phyloP scores from a whole-genome alignment of 2,113 vertebrate species.

The Grammomys surdaster region DNA sequence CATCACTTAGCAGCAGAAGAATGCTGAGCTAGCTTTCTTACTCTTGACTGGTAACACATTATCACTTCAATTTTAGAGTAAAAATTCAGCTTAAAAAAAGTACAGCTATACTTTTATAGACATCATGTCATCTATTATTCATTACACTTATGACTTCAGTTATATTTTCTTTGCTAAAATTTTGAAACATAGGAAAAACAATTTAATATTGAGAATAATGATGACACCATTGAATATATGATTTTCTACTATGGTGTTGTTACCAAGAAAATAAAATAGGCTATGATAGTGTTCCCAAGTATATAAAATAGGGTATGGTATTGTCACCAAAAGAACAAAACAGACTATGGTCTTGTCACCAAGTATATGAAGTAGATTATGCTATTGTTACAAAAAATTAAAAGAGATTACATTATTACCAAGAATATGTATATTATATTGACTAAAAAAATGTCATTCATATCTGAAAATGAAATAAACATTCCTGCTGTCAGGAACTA shows the following conservation, averaged over 20 bases:
- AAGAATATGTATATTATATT: background rate
- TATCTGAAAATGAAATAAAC: slow-evolving; percentile 17
- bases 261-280: background rate
- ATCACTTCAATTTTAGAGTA: slow-evolving; percentile 1
- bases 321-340: background rate
- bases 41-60: background rate
- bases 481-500: background rate
- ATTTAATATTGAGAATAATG: background rate
- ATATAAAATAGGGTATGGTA: background rate
- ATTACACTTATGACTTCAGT: background rate
- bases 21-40: background rate
- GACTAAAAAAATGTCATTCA: slow-evolving; percentile 1
- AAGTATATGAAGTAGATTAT: background rate
- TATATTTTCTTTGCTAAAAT: slow-evolving; percentile 8
- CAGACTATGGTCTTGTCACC: background rate
- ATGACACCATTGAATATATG: background rate
- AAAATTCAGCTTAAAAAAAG: background rate
- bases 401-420: background rate
- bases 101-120: background rate
- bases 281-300: background rate
- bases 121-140: slow-evolving; percentile 24
- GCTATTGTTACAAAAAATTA: background rate
- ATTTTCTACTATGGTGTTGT: background rate
- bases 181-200: slow-evolving; percentile 23
- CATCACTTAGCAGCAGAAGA: background rate